Evolutionary conservation across 1,140 invertebrate genomes (phyloP).

Genomic region (Aphis craccivora): DNA sequence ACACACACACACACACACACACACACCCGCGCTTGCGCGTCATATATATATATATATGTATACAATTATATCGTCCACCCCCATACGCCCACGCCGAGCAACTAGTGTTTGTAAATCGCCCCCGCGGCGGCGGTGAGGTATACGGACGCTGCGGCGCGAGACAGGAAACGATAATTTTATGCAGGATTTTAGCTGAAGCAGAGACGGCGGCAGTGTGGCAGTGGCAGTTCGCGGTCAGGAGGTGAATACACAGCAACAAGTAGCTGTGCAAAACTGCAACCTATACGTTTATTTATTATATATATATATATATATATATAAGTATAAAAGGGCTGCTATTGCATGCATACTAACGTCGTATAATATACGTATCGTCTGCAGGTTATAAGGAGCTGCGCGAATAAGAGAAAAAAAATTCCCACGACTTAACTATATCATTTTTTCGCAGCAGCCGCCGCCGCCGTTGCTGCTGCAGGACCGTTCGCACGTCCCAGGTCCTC

Average conservation of each 20-base stretch:
- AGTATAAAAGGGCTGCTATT: neutral
- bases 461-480: neutral
- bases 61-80: neutral
- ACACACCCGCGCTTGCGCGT: neutral
- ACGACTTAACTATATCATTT: neutral
- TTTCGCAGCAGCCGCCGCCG: neutral
- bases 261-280: constrained; percentile 16
- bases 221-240: neutral
- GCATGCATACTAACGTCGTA: constrained; percentile 10
- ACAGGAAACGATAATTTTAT: constrained; percentile 38
- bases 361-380: neutral
- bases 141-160: neutral
- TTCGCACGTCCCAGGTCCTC: constrained; percentile 1
- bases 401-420: constrained; percentile 18
- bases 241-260: constrained; percentile 11
- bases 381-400: neutral
- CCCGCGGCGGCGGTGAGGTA: neutral
- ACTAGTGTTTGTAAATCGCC: constrained; percentile 36
- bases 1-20: neutral
- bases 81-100: neutral
- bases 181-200: constrained; percentile 31
- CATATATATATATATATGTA: neutral
- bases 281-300: neutral
- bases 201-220: neutral
- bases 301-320: neutral